A percentile compares a stretch with the other conserved stretches of the same genome.
These are phyloP conservation scores for Ibycter americanus DNA, from an alignment of 2,797 vertebrate species.

Conservation along the genomic window DNA sequence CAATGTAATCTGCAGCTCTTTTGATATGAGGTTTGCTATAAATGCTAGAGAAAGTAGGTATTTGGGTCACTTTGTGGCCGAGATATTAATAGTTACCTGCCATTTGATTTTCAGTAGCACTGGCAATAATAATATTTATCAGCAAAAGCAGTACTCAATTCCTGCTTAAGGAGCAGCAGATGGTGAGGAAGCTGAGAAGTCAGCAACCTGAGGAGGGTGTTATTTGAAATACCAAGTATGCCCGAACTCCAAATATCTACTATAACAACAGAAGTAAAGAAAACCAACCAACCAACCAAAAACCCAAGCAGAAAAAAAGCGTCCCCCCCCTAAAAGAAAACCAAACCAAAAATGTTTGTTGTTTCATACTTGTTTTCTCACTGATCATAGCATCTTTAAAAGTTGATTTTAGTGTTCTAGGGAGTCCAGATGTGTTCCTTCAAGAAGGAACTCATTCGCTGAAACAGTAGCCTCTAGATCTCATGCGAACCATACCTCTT, in stretches of 20 bases:
- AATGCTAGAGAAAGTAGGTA: background rate
- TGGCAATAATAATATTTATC: background rate
- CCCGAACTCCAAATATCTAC: background rate
- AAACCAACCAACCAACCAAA: background rate
- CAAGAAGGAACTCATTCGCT: background rate
- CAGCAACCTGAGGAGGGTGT: background rate
- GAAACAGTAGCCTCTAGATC: background rate
- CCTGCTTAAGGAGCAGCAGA: background rate
- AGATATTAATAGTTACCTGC: background rate
- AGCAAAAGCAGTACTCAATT: background rate
- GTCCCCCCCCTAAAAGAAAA: background rate
- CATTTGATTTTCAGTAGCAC: background rate
- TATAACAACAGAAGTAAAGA: background rate
- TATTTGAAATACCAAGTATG: background rate
- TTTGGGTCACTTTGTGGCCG: background rate
- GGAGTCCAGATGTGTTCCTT: background rate
- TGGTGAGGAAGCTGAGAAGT: background rate
- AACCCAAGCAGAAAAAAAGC: background rate
- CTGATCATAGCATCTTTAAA: background rate
- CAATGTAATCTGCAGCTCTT: background rate
- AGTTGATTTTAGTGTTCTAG: background rate
- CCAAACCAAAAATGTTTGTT: background rate
- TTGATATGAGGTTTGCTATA: background rate
- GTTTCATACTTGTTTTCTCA: background rate
- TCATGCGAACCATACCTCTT: background rate